Evolutionary conservation across 2,797 vertebrate species (phyloP).

Genomic region (Yasuhikotakia modesta): DNA sequence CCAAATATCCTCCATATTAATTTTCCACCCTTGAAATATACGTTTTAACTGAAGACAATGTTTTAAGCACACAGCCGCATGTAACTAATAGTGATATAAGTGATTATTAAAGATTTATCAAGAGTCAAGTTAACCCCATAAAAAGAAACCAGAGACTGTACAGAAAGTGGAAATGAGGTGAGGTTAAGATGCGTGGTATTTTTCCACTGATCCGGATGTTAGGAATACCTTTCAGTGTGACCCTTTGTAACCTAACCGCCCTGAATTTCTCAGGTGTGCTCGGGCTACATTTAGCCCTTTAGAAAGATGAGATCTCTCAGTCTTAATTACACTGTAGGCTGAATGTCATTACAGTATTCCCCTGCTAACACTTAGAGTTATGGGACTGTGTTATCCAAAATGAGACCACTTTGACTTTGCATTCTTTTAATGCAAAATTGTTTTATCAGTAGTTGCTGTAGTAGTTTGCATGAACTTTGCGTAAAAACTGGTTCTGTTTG

Average conservation of each 20-base stretch:
- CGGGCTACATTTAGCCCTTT: slow-evolving; percentile 33
- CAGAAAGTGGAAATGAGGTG: background rate
- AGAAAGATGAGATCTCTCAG: slow-evolving; percentile 9
- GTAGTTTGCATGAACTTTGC: too few relatives aligned
- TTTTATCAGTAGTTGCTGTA: background rate
- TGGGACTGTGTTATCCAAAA: background rate
- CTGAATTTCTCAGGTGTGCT: slow-evolving; percentile 42
- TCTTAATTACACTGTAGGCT: slow-evolving; percentile 2
- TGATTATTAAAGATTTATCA: background rate
- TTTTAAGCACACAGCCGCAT: too few relatives aligned
- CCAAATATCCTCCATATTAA: too few relatives aligned
- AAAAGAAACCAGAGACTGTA: background rate
- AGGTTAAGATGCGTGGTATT: background rate
- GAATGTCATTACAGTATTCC: slow-evolving; percentile 4
- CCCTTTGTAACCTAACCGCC: slow-evolving; percentile 37
- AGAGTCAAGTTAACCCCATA: background rate
- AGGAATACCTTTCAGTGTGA: slow-evolving; percentile 30
- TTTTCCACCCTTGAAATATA: too few relatives aligned
- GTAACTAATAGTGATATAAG: background rate
- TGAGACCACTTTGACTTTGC: background rate
- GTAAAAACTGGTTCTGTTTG: background rate
- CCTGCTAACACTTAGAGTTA: background rate
- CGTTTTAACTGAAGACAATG: too few relatives aligned
- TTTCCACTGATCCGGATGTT: slow-evolving; percentile 38
- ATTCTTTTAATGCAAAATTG: background rate